These are phyloP conservation scores for Iselma pallidipennis DNA, from an alignment of 2,888 invertebrate species.

Conservation along the genomic window DNA sequence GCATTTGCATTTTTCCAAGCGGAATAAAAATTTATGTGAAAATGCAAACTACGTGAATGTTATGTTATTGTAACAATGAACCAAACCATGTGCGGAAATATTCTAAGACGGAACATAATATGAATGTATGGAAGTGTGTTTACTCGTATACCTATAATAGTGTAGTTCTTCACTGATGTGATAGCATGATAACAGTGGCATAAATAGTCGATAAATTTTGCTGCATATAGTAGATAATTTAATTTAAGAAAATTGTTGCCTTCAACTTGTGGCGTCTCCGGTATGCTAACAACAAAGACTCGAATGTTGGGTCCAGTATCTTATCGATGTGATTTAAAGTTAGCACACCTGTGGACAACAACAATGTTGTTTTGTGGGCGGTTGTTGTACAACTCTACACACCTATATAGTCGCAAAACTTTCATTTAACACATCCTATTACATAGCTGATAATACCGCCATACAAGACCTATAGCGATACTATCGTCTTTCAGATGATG, in stretches of 20 bases:
- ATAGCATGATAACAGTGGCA: neutral
- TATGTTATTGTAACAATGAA: constrained; percentile 11
- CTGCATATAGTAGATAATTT: no score
- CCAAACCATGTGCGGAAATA: neutral
- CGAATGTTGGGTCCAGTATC: neutral
- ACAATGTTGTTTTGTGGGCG: neutral
- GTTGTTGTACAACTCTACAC: neutral
- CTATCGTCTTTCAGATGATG: neutral
- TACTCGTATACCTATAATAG: no score
- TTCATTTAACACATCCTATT: neutral
- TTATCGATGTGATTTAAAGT: neutral
- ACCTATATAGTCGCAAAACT: neutral
- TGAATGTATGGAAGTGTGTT: neutral
- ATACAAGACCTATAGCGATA: neutral
- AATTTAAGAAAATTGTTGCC: neutral
- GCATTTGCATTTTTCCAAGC: constrained; percentile 23
- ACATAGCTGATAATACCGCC: neutral
- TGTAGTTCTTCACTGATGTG: neutral
- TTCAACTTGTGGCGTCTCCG: neutral
- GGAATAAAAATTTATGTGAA: constrained; percentile 21
- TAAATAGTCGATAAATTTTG: neutral
- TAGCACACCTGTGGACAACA: neutral
- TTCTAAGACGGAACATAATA: neutral
- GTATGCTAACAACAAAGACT: neutral
- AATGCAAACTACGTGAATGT: constrained; percentile 17